These are phyloP conservation scores for Montipora sp. DNA, from an alignment of 64 coral and sea anemone species.

Conservation along the genomic window DNA sequence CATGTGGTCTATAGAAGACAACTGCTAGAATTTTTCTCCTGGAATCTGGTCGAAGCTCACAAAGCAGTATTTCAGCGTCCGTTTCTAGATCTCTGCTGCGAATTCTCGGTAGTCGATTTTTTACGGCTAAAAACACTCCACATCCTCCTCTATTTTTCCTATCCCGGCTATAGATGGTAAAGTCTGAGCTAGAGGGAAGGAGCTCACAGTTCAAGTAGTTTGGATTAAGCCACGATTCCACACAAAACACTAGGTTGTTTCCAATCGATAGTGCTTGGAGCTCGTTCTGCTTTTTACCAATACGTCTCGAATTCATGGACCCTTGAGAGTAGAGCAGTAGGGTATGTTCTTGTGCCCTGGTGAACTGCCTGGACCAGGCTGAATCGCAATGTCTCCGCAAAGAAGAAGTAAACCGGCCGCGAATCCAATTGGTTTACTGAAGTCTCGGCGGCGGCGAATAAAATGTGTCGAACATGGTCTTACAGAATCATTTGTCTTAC, in stretches of 20 bases:
- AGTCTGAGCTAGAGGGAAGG: slow-evolving; percentile 20
- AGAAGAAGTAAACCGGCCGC: too few species aligned
- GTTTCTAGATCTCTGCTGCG: slow-evolving; percentile 21
- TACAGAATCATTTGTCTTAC: too few species aligned
- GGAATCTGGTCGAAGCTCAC: slow-evolving; percentile 32
- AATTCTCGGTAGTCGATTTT: slow-evolving; percentile 30
- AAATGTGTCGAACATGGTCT: too few species aligned
- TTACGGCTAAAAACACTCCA: slow-evolving; percentile 31
- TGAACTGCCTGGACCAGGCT: too few species aligned
- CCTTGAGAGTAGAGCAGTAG: too few species aligned
- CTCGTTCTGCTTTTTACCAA: slow-evolving; percentile 5
- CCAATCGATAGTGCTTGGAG: slow-evolving; percentile 36
- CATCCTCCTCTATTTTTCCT: background rate
- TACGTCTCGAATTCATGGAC: background rate
- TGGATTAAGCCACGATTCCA: slow-evolving; percentile 45
- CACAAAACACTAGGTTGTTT: slow-evolving; percentile 16
- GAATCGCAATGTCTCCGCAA: too few species aligned
- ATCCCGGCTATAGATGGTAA: slow-evolving; percentile 46
- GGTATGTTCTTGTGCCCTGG: too few species aligned
- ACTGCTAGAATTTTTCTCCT: slow-evolving; percentile 35
- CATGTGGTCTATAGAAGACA: slow-evolving; percentile 54
- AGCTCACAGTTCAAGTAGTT: slow-evolving; percentile 35
- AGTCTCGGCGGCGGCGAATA: too few species aligned
- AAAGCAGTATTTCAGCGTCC: slow-evolving; percentile 28
- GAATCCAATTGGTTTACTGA: too few species aligned